Evolutionary conservation across 2,888 invertebrate genomes (phyloP), one percentile per base, ranked within the genome.

Genomic region (Hirtodrosophila duncani): DNA sequence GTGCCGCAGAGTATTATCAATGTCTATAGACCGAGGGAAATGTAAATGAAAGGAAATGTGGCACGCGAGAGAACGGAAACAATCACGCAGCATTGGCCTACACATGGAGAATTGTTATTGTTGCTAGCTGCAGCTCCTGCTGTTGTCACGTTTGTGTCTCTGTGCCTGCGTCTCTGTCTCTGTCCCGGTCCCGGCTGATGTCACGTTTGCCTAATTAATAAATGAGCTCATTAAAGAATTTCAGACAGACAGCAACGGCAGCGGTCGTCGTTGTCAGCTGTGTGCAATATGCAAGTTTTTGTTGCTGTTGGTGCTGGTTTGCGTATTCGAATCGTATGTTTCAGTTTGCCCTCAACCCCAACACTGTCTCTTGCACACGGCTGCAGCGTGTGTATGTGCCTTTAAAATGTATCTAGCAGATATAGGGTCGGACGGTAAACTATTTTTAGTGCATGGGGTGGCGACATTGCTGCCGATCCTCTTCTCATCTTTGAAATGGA

Each of bases 151-250:
- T 17, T 10, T 13, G n/a, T 1, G 26, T n/a, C 6, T 14, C 9
- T 2, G 36, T 1, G 2, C 8, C 10, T 3, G 18, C 16, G 26
- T 10, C 14, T 26, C n/a, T 3, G 34, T 34, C 20, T 34, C 6
- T 9, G 9, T 18, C 9, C 1, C 6, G 9, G 6, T n/a, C 13
- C 20, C 6, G 29, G 50, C 42, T 72, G 72, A 71, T 63, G 66
- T 71, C 77, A 72, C 68, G 68, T 75, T 48, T 14, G 48, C 27
- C 52, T 61, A 68, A 75, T 72, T 71, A 72, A 63, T 72, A 71
- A 68, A 72, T 77, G 66, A 75, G 63, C 63, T 75, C 72, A 71
- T 72, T 63, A 71, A 63, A 10, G 44, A 49, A 36, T 33, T 33
- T 24, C 29, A 17, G 20, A 5, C 38, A 20, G 45, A 18, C 39